These are phyloP conservation scores for Drosophila melanosoma DNA, from an alignment of 2,888 invertebrate species.

Conservation along the genomic window DNA sequence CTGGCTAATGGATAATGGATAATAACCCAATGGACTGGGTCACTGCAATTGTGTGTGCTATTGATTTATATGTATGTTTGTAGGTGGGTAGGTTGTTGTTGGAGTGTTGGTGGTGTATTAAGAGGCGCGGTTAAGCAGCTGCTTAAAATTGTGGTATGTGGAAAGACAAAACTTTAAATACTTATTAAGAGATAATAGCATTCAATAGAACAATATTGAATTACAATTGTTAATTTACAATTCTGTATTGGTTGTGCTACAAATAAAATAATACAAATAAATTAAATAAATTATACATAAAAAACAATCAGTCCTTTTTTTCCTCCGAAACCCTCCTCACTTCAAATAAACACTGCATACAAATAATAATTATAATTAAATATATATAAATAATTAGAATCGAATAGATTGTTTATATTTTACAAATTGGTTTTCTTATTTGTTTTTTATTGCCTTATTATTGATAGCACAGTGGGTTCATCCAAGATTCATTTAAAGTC, in stretches of 20 bases:
- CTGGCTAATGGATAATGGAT: not conserved
- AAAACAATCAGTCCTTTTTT: not conserved
- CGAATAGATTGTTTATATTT: not conserved
- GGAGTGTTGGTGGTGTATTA: not conserved
- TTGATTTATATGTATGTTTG: constrained; percentile 38
- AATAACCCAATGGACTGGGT: constrained; percentile 41
- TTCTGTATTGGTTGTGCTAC: not conserved
- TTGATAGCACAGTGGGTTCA: not conserved
- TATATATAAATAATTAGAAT: not conserved
- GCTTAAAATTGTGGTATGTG: constrained; percentile 41
- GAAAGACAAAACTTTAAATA: not conserved
- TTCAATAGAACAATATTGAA: not conserved
- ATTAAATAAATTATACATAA: not conserved
- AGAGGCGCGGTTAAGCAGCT: constrained; percentile 12
- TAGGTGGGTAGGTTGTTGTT: not conserved
- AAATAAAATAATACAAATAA: no score
- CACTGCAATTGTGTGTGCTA: constrained; percentile 29
- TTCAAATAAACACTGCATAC: not conserved
- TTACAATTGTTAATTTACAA: not conserved
- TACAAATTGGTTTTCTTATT: not conserved
- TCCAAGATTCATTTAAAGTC: constrained; percentile 28
- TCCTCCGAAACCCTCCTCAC: not conserved
- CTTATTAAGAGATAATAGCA: not conserved
- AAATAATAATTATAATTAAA: not conserved
- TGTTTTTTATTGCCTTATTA: not conserved